Base-by-base conservation (phyloP, 1,140 invertebrate species). In the Melitaea cinxia region DNA sequence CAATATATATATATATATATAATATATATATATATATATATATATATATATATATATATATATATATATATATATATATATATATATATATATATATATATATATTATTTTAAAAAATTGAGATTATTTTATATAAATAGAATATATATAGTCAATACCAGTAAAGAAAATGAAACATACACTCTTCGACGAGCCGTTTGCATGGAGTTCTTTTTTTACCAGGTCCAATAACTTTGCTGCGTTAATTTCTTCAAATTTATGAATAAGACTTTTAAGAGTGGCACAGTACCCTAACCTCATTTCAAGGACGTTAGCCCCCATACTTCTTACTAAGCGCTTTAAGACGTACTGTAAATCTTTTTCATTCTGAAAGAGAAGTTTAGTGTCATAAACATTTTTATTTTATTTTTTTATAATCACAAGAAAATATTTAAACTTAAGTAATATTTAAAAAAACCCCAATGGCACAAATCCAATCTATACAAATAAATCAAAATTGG, bases 261-360 rank as follows among this genome's bases (percentile, higher is more conserved):
- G 72, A 35, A 90, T 59, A 12, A 86, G 30, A 30, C 67, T 68
- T 0, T 88, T 85, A 10, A 90, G 73, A 19, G 82, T 79, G 0
- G 83, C 83, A 71, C 83, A 90, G 61, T 90, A 85, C 7, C 84
- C 88, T 28, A 75, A 73, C 30, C 88, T 73, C 58, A 80, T 71
- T 0, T 88, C 82, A 9, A 83, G 77, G 2, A 80, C 52, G 67
- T 88, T 90, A 6, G 88, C 88, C n/a, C 85, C 88, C 10, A 90
- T 64, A 68, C 85, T 90, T 58, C 88, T 67, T 7, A 90, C 73
- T 26, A 88, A 65, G 53, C 88, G 74, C 62, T 85, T 86, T n/a
- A 90, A 65, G 5, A 71, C 78, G 76, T 90, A 90, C 24, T 89
- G 72, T 37, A 91, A 73, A 60, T 89, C 88, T 74, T 91, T 92